Evolutionary conservation across 2,888 invertebrate species (phyloP).

Genomic region (Lampropteryx suffumata): DNA sequence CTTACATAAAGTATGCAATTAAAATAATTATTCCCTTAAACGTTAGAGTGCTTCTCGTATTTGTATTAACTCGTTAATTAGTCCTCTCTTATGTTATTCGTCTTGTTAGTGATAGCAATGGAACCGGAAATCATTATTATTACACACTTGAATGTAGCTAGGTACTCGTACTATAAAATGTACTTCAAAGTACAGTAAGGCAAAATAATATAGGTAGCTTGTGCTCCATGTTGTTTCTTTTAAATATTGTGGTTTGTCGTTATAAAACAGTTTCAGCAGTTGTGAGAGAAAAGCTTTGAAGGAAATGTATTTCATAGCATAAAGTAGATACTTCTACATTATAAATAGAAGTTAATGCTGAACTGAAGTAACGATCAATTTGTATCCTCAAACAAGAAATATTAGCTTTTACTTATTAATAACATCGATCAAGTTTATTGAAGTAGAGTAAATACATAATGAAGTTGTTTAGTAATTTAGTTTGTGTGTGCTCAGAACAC

Average conservation of each 20-base stretch:
- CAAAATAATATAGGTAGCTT: slow-evolving; percentile 7
- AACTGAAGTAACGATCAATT: too few species aligned
- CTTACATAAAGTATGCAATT: too few species aligned
- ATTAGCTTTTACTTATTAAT: too few species aligned
- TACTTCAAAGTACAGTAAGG: slow-evolving; percentile 18
- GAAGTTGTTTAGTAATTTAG: neutral
- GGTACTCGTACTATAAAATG: neutral
- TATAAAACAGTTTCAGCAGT: too few species aligned
- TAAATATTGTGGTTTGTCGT: neutral
- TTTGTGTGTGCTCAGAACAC: neutral
- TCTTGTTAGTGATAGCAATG: slow-evolving; percentile 26
- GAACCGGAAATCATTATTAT: slow-evolving; percentile 44
- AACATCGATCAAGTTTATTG: neutral
- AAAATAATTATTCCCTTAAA: too few species aligned
- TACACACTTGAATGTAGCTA: neutral
- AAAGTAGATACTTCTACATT: too few species aligned
- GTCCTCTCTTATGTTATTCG: neutral
- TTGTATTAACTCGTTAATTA: too few species aligned
- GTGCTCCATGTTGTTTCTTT: slow-evolving; percentile 5
- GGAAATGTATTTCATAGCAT: too few species aligned
- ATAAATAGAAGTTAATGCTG: too few species aligned
- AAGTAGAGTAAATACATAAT: neutral
- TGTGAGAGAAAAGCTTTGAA: too few species aligned
- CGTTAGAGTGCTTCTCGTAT: too few species aligned
- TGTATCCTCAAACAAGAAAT: too few species aligned